A percentile compares a stretch with the other conserved stretches of the same genome.
Evolutionary conservation across 2,797 vertebrate species (phyloP).

Genomic region (Chanos chanos): DNA sequence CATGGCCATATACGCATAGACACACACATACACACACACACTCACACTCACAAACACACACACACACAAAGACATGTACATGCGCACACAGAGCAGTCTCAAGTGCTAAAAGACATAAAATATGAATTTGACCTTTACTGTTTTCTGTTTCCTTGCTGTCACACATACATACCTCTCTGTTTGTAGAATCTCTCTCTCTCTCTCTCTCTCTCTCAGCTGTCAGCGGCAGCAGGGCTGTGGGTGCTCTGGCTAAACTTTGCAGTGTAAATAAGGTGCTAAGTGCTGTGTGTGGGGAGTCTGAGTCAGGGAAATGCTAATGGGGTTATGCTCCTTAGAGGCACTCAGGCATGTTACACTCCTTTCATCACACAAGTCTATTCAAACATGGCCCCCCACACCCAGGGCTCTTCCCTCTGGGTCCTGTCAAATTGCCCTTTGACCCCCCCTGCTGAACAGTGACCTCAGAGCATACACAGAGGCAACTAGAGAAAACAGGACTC

Average conservation of each 20-base stretch:
- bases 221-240: not conserved
- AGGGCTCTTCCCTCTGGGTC: not conserved
- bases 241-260: not conserved
- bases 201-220: not conserved
- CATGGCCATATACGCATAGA: not conserved
- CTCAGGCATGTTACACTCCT: not conserved
- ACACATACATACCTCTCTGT: too few species aligned
- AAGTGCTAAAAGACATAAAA: not conserved
- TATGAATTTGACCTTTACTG: not conserved
- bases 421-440: not conserved
- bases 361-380: not conserved
- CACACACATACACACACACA: not conserved
- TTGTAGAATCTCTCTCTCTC: too few species aligned
- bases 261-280: constrained; percentile 5
- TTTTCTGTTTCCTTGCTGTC: too few species aligned
- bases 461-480: not conserved
- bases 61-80: too few species aligned
- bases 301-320: not conserved
- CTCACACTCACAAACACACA: too few species aligned
- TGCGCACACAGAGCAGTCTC: too few species aligned
- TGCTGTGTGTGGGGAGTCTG: not conserved
- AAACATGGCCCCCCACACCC: not conserved
- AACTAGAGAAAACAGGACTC: not conserved
- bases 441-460: not conserved
- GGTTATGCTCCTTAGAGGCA: not conserved